Evolutionary conservation across 2,797 vertebrate genomes (phyloP).

Genomic region (Xerus rutilus): DNA sequence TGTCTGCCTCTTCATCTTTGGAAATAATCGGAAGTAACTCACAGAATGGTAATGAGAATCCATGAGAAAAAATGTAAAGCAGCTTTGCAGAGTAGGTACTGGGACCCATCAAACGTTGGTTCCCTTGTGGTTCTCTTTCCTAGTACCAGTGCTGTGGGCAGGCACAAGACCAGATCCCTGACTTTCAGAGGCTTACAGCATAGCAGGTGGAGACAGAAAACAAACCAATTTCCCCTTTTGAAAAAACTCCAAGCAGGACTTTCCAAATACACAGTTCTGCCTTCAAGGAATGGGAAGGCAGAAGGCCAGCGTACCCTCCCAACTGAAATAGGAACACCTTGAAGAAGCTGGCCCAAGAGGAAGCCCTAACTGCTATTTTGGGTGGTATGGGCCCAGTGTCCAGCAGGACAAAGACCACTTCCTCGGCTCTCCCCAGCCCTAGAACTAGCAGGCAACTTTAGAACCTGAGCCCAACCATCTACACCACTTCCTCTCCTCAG

Average conservation of each 20-base stretch:
- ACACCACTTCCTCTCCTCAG: too few species aligned
- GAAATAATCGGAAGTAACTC: neutral
- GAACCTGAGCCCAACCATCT: neutral
- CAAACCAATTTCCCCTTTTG: neutral
- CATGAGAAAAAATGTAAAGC: accelerated
- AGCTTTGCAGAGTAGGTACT: neutral
- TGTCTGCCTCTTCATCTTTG: neutral
- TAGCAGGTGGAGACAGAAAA: neutral
- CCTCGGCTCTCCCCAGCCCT: neutral
- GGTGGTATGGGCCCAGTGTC: accelerated
- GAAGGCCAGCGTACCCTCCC: neutral
- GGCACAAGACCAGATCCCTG: neutral
- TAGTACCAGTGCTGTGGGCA: neutral
- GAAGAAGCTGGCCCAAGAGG: neutral
- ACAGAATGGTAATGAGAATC: neutral
- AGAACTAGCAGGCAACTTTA: neutral
- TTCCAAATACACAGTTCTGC: neutral
- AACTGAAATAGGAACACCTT: neutral
- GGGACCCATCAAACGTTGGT: accelerated
- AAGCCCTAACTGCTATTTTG: neutral
- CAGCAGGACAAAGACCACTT: neutral
- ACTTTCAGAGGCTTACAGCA: neutral
- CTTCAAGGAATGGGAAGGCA: neutral
- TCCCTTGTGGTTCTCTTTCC: neutral
- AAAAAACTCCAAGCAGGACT: neutral